phyloP scores from a whole-genome alignment of 2,888 invertebrate species.

The Sylvicola fuscatus region DNA sequence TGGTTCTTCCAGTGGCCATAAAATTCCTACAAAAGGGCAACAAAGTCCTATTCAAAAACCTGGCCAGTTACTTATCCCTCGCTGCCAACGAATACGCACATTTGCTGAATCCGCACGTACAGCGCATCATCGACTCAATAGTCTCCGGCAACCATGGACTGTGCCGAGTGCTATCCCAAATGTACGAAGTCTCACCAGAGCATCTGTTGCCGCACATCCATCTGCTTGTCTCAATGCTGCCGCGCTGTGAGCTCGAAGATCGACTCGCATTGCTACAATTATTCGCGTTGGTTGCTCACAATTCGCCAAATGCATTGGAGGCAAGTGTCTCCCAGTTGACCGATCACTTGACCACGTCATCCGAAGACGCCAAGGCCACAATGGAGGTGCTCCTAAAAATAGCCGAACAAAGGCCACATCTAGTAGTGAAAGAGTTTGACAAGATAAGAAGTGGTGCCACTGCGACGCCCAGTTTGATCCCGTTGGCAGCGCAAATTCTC shows the following conservation, averaged over 20 bases:
- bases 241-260: constrained; percentile 70
- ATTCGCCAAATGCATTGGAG: constrained; percentile 59
- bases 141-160: constrained; percentile 77
- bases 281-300: constrained; percentile 61
- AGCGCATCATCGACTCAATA: constrained; percentile 77
- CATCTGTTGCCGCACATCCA: constrained; percentile 70
- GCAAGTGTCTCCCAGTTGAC: constrained; percentile 64
- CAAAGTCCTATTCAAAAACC: constrained; percentile 69
- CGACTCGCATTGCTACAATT: constrained; percentile 65
- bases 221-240: constrained; percentile 52
- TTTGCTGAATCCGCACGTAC: constrained; percentile 67
- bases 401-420: constrained; percentile 44
- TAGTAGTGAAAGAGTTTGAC: constrained; percentile 48
- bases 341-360: constrained; percentile 35
- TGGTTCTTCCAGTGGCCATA: constrained; percentile 72
- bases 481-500: constrained; percentile 47
- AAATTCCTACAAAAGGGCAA: constrained; percentile 82
- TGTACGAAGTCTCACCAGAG: constrained; percentile 73
- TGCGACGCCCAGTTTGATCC: constrained; percentile 39
- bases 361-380: constrained; percentile 34
- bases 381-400: constrained; percentile 57
- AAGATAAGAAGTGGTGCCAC: constrained; percentile 47
- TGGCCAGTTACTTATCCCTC: constrained; percentile 78
- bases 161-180: constrained; percentile 71
- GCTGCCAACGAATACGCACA: constrained; percentile 83